These are phyloP conservation scores for Mungos mungo DNA, from an alignment of 2,113 vertebrate species.

Conservation along the genomic window DNA sequence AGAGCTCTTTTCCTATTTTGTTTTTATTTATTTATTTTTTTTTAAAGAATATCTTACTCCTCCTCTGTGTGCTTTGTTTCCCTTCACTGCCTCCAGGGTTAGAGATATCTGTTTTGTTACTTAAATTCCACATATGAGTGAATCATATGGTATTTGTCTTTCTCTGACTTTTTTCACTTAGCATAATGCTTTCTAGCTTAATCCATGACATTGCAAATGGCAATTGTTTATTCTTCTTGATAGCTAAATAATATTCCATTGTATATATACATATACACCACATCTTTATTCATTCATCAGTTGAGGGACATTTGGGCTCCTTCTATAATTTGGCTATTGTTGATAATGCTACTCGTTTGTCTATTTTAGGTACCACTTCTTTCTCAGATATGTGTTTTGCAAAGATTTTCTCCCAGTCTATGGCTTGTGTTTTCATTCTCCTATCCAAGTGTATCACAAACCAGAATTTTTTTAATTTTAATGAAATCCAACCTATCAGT, in stretches of 20 bases:
- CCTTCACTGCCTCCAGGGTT: background rate
- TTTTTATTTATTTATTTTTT: background rate
- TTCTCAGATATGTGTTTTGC: background rate
- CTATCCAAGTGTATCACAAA: background rate
- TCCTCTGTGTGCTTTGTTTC: background rate
- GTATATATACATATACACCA: background rate
- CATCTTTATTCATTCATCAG: background rate
- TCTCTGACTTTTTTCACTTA: background rate
- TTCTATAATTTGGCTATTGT: background rate
- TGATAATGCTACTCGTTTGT: background rate
- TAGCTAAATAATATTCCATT: background rate
- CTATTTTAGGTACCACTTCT: background rate
- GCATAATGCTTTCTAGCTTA: background rate
- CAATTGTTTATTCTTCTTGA: background rate
- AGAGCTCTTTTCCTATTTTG: background rate
- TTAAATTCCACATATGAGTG: background rate
- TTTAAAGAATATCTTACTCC: background rate
- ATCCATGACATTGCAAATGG: background rate
- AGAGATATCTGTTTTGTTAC: background rate
- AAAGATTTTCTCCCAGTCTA: background rate
- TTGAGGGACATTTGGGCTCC: background rate
- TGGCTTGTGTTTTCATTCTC: background rate
- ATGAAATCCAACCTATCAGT: background rate
- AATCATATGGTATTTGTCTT: background rate
- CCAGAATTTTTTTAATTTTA: background rate